Evolutionary conservation across 1,140 invertebrate species (phyloP).

Genomic region (Colletes gigas): DNA sequence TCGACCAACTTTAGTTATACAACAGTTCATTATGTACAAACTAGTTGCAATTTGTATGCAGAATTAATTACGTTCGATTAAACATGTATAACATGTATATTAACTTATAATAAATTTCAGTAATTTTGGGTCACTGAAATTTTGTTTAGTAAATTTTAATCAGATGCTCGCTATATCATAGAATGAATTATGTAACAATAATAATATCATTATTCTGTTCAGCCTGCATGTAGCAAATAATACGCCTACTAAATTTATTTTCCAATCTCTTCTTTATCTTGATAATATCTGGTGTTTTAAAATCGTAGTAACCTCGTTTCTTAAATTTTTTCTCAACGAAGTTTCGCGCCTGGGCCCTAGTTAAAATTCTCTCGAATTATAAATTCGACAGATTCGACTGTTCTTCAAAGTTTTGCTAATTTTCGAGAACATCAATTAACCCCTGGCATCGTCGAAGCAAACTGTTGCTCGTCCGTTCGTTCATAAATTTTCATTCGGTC

Average conservation of each 20-base stretch:
- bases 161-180: too few relatives aligned
- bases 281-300: too few relatives aligned
- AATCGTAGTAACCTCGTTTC: too few relatives aligned
- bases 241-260: too few relatives aligned
- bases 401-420: too few relatives aligned
- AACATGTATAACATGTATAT: not conserved
- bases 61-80: not conserved
- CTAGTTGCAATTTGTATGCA: not conserved
- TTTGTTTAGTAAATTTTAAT: not conserved
- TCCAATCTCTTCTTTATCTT: too few relatives aligned
- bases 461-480: not conserved
- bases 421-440: too few relatives aligned
- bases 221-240: too few relatives aligned
- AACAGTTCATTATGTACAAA: not conserved
- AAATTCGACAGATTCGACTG: not conserved
- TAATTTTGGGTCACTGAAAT: not conserved
- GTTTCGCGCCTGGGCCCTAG: not conserved
- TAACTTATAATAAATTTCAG: not conserved
- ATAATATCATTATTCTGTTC: too few relatives aligned
- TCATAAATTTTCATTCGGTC: not conserved
- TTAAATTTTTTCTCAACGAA: too few relatives aligned
- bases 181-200: too few relatives aligned
- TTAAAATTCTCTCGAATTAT: not conserved
- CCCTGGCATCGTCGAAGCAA: not conserved
- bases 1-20: not conserved